A percentile compares a stretch with the other conserved stretches of the same genome.
These are phyloP conservation scores for Halcyon leucocephala DNA, from an alignment of 2,797 vertebrate genomes.

Conservation along the genomic window DNA sequence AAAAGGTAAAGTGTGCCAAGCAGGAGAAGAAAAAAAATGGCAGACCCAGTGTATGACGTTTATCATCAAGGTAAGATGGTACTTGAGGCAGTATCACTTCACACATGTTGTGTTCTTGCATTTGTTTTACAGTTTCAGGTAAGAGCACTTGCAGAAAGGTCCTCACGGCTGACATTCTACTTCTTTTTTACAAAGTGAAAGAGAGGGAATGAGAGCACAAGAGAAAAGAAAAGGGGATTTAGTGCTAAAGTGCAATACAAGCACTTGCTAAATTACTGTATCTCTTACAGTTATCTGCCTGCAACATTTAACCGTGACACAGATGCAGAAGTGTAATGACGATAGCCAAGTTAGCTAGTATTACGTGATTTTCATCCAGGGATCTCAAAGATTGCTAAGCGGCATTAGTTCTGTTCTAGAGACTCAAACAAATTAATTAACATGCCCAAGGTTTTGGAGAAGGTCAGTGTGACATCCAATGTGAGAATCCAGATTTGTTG, in stretches of 20 bases:
- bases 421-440: not conserved
- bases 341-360: not conserved
- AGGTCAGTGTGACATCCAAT: not conserved
- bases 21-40: not conserved
- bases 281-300: not conserved
- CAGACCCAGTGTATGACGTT: not conserved
- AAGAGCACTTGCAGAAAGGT: not conserved
- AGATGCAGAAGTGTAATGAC: not conserved
- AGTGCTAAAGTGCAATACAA: not conserved
- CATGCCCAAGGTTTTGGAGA: not conserved
- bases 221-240: not conserved
- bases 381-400: not conserved
- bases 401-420: not conserved
- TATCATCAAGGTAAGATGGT: not conserved
- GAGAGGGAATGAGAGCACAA: not conserved
- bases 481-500: not conserved
- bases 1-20: not conserved
- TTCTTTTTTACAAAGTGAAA: not conserved
- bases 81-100: not conserved
- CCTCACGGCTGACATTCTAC: not conserved
- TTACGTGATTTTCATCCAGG: not conserved
- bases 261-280: not conserved
- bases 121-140: not conserved
- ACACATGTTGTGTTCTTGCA: fast-evolving
- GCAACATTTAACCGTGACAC: not conserved